Evolutionary conservation across 2,888 invertebrate genomes (phyloP).

Genomic region (Timema cristinae): DNA sequence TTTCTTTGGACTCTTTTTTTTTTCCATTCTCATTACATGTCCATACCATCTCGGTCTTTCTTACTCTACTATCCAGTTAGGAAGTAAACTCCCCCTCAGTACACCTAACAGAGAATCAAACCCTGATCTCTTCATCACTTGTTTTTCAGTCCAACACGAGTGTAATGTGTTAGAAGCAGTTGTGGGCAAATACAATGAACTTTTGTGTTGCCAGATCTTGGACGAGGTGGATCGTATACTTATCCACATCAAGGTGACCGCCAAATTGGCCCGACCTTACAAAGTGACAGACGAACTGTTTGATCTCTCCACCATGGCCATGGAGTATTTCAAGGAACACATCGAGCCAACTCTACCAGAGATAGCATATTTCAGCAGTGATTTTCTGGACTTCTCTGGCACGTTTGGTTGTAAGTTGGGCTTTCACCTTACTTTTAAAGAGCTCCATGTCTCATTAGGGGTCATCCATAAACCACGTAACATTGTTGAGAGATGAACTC

Average conservation of each 20-base stretch:
- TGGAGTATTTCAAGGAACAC: slow-evolving; percentile 95
- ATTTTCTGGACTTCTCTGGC: slow-evolving; percentile 73
- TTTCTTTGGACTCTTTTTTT: too few species aligned
- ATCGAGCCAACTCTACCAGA: slow-evolving; percentile 87
- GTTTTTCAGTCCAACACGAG: too few species aligned
- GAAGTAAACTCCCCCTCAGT: too few species aligned
- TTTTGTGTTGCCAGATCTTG: slow-evolving; percentile 59
- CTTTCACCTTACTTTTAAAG: not conserved
- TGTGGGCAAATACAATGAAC: not conserved
- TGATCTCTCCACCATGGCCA: slow-evolving; percentile 94
- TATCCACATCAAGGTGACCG: slow-evolving; percentile 72
- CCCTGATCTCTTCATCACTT: too few species aligned
- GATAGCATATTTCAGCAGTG: slow-evolving; percentile 81
- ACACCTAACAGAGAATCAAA: too few species aligned
- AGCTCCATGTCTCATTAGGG: too few species aligned
- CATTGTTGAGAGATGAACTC: too few species aligned
- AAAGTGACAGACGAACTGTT: slow-evolving; percentile 92
- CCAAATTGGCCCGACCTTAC: slow-evolving; percentile 77
- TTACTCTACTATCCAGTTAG: too few species aligned
- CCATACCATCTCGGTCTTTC: too few species aligned
- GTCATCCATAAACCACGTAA: too few species aligned
- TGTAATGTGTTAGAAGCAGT: too few species aligned
- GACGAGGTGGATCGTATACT: slow-evolving; percentile 88
- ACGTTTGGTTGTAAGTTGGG: slow-evolving; percentile 26
- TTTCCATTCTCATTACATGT: too few species aligned